phyloP scores from a whole-genome alignment of 2,888 invertebrate species.

The Keiferia lycopersicella region DNA sequence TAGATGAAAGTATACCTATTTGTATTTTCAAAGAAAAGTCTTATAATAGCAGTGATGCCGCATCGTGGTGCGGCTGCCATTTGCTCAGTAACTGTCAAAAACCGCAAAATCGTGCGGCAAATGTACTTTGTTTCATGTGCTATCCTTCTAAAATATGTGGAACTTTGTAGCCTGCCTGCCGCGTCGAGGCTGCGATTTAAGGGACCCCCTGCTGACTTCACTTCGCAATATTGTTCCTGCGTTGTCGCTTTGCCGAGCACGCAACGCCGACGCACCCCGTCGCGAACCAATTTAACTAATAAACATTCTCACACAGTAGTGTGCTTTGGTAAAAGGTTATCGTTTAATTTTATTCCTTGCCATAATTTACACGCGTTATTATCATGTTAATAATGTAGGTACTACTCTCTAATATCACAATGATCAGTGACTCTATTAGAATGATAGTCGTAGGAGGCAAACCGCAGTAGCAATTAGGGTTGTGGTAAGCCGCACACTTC shows the following conservation, averaged over 20 bases:
- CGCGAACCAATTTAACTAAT: constrained; percentile 6
- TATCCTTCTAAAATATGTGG: constrained; percentile 10
- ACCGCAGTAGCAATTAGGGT: too few relatives aligned
- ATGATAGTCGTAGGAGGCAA: neutral
- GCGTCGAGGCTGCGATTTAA: constrained; percentile 24
- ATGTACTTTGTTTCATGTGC: too few relatives aligned
- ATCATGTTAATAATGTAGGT: neutral
- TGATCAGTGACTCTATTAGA: neutral
- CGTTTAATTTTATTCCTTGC: neutral
- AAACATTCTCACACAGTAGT: constrained; percentile 13
- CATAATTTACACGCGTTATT: neutral
- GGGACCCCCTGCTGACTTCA: constrained; percentile 11
- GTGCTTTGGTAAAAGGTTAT: constrained; percentile 3
- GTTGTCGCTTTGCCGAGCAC: constrained; percentile 1
- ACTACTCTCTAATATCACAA: too few relatives aligned
- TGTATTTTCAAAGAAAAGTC: too few relatives aligned
- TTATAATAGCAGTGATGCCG: too few relatives aligned
- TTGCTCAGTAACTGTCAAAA: too few relatives aligned
- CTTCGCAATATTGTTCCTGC: constrained; percentile 21
- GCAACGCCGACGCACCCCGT: neutral
- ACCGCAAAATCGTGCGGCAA: too few relatives aligned
- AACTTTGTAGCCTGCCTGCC: neutral
- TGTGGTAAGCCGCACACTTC: too few relatives aligned
- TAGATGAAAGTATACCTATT: too few relatives aligned
- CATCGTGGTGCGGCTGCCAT: too few relatives aligned